Percentiles rank a stretch among this genome's conserved stretches.
Evolutionary conservation across 64 coral and sea anemone species (phyloP).

Genomic region (Actinia tenebrosa): DNA sequence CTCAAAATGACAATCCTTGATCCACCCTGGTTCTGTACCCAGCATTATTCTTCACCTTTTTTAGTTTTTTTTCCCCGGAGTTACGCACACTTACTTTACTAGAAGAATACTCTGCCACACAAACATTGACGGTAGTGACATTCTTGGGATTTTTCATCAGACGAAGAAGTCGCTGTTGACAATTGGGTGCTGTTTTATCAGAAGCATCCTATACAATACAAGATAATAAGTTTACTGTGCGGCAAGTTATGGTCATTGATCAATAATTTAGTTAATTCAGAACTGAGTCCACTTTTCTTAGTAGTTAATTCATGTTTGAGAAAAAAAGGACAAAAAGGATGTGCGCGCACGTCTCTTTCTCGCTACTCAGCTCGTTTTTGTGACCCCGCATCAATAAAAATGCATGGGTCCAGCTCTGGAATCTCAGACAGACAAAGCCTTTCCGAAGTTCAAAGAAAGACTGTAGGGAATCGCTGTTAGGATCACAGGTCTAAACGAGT

Average conservation of each 20-base stretch:
- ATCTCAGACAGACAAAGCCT: too few relatives aligned
- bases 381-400: too few relatives aligned
- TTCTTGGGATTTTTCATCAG: slow-evolving; percentile 20
- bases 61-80: not conserved
- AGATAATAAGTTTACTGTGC: not conserved
- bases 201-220: not conserved
- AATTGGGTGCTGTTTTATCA: slow-evolving; percentile 1
- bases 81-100: not conserved
- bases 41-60: not conserved
- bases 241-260: not conserved
- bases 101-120: slow-evolving; percentile 14
- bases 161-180: not conserved
- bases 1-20: too few relatives aligned
- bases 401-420: too few relatives aligned
- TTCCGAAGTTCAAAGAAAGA: too few relatives aligned
- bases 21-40: not conserved
- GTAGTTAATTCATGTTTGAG: too few relatives aligned
- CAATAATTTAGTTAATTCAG: not conserved
- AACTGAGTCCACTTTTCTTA: too few relatives aligned
- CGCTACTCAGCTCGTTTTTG: too few relatives aligned
- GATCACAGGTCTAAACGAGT: too few relatives aligned
- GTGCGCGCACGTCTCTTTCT: too few relatives aligned
- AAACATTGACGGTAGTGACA: not conserved
- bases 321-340: too few relatives aligned
- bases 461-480: too few relatives aligned